Base-by-base conservation (phyloP, 2,888 invertebrate genomes). In the Argynnis bischoffii region DNA sequence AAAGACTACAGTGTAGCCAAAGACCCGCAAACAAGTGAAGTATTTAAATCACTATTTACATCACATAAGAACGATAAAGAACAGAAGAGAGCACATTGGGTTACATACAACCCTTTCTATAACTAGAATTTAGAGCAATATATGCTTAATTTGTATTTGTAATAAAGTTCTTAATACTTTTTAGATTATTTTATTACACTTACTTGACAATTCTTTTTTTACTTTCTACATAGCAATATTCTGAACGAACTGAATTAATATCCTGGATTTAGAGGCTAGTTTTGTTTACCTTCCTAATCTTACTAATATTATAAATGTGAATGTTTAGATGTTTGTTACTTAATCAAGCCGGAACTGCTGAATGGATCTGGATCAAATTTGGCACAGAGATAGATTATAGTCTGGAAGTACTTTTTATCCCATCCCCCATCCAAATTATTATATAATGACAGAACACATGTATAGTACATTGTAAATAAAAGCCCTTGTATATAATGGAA, bases 51-150 rank as follows among this genome's bases (percentile, higher is more conserved):
- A 2, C 86, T 99, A 63, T 99, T 99, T 82, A 99, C 99, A 0
- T 95, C 96, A 11, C 98, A 98, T 82, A 94, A 96, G 79, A 95
- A 95, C 65, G 99, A 99, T 66, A 94, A 96, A 78, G 95, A 96
- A 64, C 98, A 99, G 84, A 94, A 95, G 55, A 95, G 96, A 76
- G 98, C 98, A 2, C 99, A 99, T 85, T 99, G 99, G 99, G 96
- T 99, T 66, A 99, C 99, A 0, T 99, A 98, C 80, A 99, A 99
- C 93, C 99, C 99, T 61, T 97, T 97, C 87, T 98, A 97, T 85
- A 97, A 97, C 90, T 96, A 69, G 71, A n/a, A 57, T 54, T 48
- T 15, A 26, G 6, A 41, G 35, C 26, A 26, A 41, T 41, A 11
- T 11, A 41, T 11, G 35, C 11, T 41, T 11, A 11, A 26, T 26